These are phyloP conservation scores for Macaria liturata DNA, from an alignment of 2,888 invertebrate species.

Conservation along the genomic window DNA sequence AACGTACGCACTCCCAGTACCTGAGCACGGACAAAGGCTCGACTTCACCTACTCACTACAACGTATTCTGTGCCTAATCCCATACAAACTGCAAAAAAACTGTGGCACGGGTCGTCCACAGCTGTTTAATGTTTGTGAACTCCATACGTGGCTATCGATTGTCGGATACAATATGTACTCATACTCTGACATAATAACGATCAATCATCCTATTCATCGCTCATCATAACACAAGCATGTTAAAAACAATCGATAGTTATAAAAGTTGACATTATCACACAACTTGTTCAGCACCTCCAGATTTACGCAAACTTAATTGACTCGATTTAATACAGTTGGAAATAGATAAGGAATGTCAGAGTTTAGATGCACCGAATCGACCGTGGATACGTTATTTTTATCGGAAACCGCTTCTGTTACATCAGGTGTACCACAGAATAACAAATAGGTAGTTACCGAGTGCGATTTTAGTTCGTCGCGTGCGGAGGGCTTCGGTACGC, in stretches of 20 bases:
- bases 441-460: slow-evolving; percentile 27
- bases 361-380: neutral
- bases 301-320: no score
- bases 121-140: slow-evolving; percentile 79
- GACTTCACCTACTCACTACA: neutral
- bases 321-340: no score
- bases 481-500: slow-evolving; percentile 58
- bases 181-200: slow-evolving; percentile 51
- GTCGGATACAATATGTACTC: slow-evolving; percentile 33
- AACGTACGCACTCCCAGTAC: neutral
- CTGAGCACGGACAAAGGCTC: slow-evolving; percentile 50
- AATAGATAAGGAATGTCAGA: neutral
- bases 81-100: neutral
- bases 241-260: no score
- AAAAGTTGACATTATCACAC: no score
- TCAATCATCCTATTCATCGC: slow-evolving; percentile 1
- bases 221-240: neutral
- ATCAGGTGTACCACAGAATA: slow-evolving; percentile 30
- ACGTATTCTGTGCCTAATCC: neutral
- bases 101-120: slow-evolving; percentile 55
- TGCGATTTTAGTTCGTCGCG: slow-evolving; percentile 51
- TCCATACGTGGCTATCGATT: slow-evolving; percentile 67
- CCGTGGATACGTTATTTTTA: slow-evolving; percentile 26
- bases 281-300: no score
- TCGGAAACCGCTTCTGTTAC: slow-evolving; percentile 36